Base-by-base conservation (phyloP, 2,113 vertebrate genomes). In the Platanista minor region DNA sequence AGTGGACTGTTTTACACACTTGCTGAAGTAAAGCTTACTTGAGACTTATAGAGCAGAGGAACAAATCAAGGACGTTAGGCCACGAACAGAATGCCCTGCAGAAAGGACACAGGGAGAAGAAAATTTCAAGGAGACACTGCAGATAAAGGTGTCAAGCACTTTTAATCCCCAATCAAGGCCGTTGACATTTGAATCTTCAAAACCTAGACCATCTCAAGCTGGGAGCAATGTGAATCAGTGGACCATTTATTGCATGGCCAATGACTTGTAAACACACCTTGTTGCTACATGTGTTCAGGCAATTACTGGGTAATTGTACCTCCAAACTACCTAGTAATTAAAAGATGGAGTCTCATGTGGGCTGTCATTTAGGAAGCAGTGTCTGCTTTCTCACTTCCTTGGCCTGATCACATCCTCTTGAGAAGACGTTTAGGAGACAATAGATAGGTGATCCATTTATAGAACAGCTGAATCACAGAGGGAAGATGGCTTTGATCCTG, bases 231-330 rank as follows among this genome's bases (percentile, higher is more conserved):
- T 18, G 77, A 87, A 21, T 39, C 57, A 43, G 18, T 39, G 64
- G 33, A 20, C 17, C 66, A 69, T 82, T 92, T 49, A 75, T 14
- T 69, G 5, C 31, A n/a, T 6, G 23, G 33, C 14, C 49, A 36
- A 17, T 77, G 87, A 92, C 87, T 95, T 92, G 52, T 74, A 95
- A 93, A 92, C 87, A 96, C n/a, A 81, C 29, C 69, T 87, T 71
- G 91, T 92, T 43, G 72, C 93, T 77, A n/a, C 54, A n/a, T 66
- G 62, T 74, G 77, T 88, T 89, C 72, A 18, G 57, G 84, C 61
- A 90, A 94, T 95, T 94, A 90, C 64, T 12, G 43, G 29, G 84
- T 67, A 93, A 93, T 96, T 90, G 96, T 29, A 81, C 66, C 66
- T 82, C 81, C 71, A 88, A 84, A 95, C 62, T 54, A 57, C 59